Evolutionary conservation across 2,113 vertebrate species (phyloP).

Genomic region (Brachyhypopomus occidentalis): DNA sequence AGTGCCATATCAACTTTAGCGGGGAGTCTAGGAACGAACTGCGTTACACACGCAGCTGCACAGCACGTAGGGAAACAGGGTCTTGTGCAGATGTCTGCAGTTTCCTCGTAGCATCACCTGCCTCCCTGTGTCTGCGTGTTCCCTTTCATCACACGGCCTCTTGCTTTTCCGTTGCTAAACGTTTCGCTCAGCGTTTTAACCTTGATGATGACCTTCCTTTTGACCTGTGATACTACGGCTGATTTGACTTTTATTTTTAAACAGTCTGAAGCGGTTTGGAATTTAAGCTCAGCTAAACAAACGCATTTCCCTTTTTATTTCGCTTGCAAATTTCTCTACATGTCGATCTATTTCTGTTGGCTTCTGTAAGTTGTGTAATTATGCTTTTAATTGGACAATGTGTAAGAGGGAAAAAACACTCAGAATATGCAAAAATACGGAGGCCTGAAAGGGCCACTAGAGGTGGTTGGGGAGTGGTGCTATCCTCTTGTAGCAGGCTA

Average conservation of each 20-base stretch:
- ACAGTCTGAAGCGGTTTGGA: conserved; percentile 29
- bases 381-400: conserved; percentile 72
- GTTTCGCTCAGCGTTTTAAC: conserved; percentile 57
- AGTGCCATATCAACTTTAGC: conserved; percentile 46
- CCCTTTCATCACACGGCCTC: conserved; percentile 35
- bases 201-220: conserved; percentile 77
- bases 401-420: conserved; percentile 61
- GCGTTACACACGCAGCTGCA: conserved; percentile 60
- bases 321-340: conserved; percentile 77
- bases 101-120: conserved; percentile 94
- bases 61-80: conserved; percentile 93
- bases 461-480: conserved; percentile 55
- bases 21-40: conserved; percentile 37
- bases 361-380: conserved; percentile 79
- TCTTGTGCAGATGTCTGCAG: conserved; percentile 97
- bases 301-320: conserved; percentile 39
- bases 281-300: conserved; percentile 27
- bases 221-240: conserved; percentile 74
- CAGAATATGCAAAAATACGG: conserved; percentile 80
- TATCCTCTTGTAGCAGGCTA: conserved; percentile 64
- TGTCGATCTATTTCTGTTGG: conserved; percentile 85
- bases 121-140: conserved; percentile 71
- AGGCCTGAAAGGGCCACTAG: conserved; percentile 62
- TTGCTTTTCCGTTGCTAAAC: conserved; percentile 68
- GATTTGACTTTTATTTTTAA: conserved; percentile 36